Evolutionary conservation across 2,888 invertebrate genomes (phyloP).

Genomic region (Tricholauxania praeusta): DNA sequence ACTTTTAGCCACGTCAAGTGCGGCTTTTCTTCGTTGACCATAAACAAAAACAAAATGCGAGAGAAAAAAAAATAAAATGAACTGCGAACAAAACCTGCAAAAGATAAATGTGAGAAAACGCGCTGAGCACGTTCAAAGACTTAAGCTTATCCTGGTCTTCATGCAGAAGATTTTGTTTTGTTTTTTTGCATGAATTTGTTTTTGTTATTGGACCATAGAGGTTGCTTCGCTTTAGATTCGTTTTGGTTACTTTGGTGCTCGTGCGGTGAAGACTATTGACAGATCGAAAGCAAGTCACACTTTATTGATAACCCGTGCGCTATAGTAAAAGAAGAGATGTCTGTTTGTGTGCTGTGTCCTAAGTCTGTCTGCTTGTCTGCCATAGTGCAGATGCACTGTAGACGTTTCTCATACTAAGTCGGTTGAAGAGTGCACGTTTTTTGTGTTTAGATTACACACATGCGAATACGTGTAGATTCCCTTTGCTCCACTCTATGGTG

Average conservation of each 20-base stretch:
- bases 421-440: too few relatives aligned
- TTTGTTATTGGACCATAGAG: background rate
- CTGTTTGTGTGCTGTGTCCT: too few relatives aligned
- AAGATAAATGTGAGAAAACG: slow-evolving; percentile 62
- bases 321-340: too few relatives aligned
- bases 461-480: too few relatives aligned
- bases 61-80: slow-evolving; percentile 6
- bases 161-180: slow-evolving; percentile 16
- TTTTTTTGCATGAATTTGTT: too few relatives aligned
- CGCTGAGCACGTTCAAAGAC: slow-evolving; percentile 22
- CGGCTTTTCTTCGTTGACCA: slow-evolving; percentile 19
- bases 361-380: too few relatives aligned
- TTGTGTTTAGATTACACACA: too few relatives aligned
- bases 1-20: slow-evolving; percentile 15
- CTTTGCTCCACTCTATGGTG: too few relatives aligned
- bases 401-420: too few relatives aligned
- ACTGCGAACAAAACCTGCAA: slow-evolving; percentile 29
- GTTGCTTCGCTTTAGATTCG: background rate
- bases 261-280: slow-evolving; percentile 12
- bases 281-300: slow-evolving; percentile 31
- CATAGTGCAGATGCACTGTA: too few relatives aligned
- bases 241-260: background rate
- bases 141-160: slow-evolving; percentile 41
- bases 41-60: slow-evolving; percentile 10
- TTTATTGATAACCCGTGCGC: slow-evolving; percentile 24